Evolutionary conservation across 1,140 invertebrate genomes (phyloP).

Genomic region (Cheumatopsyche charites): DNA sequence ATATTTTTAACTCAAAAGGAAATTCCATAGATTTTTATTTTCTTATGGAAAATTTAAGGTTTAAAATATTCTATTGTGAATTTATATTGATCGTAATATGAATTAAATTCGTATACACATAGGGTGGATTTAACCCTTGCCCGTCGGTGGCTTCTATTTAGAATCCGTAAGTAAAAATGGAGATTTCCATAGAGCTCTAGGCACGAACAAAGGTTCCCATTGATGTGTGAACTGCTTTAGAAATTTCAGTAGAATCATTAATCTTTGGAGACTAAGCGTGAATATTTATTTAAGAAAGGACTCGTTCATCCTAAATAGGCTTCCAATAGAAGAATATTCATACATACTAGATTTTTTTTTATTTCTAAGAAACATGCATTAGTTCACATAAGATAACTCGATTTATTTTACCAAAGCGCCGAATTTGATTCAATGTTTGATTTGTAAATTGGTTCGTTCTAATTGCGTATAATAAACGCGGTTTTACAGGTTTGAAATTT

Average conservation of each 20-base stretch:
- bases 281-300: constrained; percentile 5
- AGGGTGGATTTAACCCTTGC: constrained; percentile 3
- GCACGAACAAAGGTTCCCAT: constrained; percentile 24
- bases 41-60: too few species aligned
- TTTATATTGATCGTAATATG: too few species aligned
- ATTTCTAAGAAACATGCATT: neutral
- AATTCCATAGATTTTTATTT: too few species aligned
- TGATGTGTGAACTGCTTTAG: constrained; percentile 10
- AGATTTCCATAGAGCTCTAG: constrained; percentile 25
- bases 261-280: constrained; percentile 6
- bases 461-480: too few species aligned
- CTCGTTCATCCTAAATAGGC: too few species aligned
- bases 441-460: too few species aligned
- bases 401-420: too few species aligned
- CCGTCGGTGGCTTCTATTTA: constrained; percentile 12
- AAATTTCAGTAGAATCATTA: constrained; percentile 19
- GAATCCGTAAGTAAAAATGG: constrained; percentile 11
- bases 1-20: too few species aligned
- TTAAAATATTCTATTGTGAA: too few species aligned
- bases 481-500: neutral
- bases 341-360: neutral
- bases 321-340: neutral
- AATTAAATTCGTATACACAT: too few species aligned
- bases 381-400: too few species aligned
- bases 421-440: too few species aligned